phyloP scores from a whole-genome alignment of 2,888 invertebrate species.

The Hirtodrosophila trivittata region DNA sequence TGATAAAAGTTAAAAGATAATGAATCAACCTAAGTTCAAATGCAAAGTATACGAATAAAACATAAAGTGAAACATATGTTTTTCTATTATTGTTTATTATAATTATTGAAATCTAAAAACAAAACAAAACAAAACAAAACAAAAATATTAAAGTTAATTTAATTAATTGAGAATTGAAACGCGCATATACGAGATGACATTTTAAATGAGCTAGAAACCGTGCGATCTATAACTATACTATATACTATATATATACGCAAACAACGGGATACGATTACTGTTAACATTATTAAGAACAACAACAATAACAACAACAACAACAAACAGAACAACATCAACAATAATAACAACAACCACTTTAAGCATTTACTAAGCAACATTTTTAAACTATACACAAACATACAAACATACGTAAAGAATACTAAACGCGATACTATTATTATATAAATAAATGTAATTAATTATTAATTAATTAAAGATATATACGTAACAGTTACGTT shows the following conservation, averaged over 20 bases:
- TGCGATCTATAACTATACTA: slow-evolving; percentile 51
- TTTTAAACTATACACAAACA: slow-evolving; percentile 45
- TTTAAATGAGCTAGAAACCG: slow-evolving; percentile 73
- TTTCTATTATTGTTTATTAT: slow-evolving; percentile 70
- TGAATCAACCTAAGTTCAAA: slow-evolving; percentile 84
- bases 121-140: slow-evolving; percentile 32
- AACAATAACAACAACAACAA: slow-evolving; percentile 42
- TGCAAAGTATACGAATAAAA: slow-evolving; percentile 84
- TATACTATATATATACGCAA: slow-evolving; percentile 64
- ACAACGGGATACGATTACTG: slow-evolving; percentile 40
- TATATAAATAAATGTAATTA: slow-evolving; percentile 55
- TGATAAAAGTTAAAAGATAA: too few species aligned
- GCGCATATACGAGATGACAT: slow-evolving; percentile 81
- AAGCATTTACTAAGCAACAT: slow-evolving; percentile 71
- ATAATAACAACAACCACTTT: slow-evolving; percentile 56
- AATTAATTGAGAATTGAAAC: slow-evolving; percentile 71
- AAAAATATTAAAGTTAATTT: slow-evolving; percentile 70
- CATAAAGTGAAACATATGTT: slow-evolving; percentile 66
- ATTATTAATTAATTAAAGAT: slow-evolving; percentile 25
- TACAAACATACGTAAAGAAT: slow-evolving; percentile 45
- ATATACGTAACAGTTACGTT: slow-evolving; percentile 27
- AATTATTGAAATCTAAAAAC: slow-evolving; percentile 35
- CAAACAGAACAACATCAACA: slow-evolving; percentile 42
- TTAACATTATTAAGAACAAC: slow-evolving; percentile 44
- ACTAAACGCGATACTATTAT: slow-evolving; percentile 60